phyloP scores from a whole-genome alignment of 2,797 vertebrate species.

The Simalia tracyae region DNA sequence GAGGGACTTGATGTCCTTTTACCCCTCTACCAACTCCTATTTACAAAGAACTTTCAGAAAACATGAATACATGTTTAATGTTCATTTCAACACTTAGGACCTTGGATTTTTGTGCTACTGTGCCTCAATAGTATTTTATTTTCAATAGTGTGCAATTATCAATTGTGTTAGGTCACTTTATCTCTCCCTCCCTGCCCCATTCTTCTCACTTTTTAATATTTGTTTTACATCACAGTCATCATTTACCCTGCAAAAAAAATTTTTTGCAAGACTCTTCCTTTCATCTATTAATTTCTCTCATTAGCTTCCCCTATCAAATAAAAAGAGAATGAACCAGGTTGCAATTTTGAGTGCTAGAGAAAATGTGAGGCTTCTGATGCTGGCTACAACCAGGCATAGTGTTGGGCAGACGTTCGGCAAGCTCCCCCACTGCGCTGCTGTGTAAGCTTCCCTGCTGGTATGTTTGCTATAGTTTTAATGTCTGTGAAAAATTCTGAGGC shows the following conservation, averaged over 20 bases:
- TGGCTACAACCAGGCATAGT: conserved; percentile 75
- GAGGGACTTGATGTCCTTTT: conserved; percentile 76
- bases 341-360: conserved; percentile 74
- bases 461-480: conserved; percentile 83
- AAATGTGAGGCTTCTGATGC: conserved; percentile 75
- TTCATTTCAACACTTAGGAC: conserved; percentile 57
- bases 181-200: conserved; percentile 52
- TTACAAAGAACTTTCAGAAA: conserved; percentile 58
- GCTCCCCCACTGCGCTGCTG: conserved; percentile 79
- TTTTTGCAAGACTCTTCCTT: conserved; percentile 65
- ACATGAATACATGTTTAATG: conserved; percentile 53
- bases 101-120: conserved; percentile 26
- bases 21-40: conserved; percentile 70
- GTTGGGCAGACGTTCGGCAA: conserved; percentile 73
- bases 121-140: conserved; percentile 44
- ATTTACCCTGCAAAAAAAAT: conserved; percentile 56
- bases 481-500: conserved; percentile 80
- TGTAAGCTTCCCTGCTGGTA: conserved; percentile 77
- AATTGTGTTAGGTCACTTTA: conserved; percentile 49
- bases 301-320: conserved; percentile 19
- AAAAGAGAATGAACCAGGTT: conserved; percentile 64
- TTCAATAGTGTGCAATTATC: conserved; percentile 38
- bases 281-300: conserved; percentile 7
- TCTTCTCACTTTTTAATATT: conserved; percentile 46
- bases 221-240: conserved; percentile 66